phyloP scores from a whole-genome alignment of 2,888 invertebrate genomes.

The Sesamia inferens region DNA sequence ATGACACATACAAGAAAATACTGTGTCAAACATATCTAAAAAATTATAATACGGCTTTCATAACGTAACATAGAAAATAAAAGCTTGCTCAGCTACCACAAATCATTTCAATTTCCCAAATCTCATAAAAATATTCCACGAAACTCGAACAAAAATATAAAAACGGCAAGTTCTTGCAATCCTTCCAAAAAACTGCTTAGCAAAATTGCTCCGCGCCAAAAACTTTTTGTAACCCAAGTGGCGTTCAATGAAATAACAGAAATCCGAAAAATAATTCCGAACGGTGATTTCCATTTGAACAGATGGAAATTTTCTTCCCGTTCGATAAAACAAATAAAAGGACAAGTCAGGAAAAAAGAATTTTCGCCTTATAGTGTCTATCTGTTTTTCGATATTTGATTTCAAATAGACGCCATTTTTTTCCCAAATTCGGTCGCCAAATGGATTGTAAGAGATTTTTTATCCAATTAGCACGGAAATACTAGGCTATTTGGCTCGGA shows the following conservation, averaged over 20 bases:
- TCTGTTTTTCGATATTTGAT: constrained; percentile 52
- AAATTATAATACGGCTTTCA: background rate
- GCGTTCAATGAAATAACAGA: constrained; percentile 59
- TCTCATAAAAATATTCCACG: constrained; percentile 31
- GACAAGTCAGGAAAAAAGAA: constrained; percentile 58
- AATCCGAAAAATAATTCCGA: constrained; percentile 59
- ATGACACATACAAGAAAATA: background rate
- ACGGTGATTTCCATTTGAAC: constrained; percentile 53
- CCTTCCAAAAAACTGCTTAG: constrained; percentile 46
- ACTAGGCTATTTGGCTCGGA: background rate
- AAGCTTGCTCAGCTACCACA: constrained; percentile 5
- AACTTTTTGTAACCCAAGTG: constrained; percentile 57
- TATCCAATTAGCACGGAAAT: constrained; percentile 29
- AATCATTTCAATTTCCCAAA: constrained; percentile 25
- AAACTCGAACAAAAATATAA: constrained; percentile 37
- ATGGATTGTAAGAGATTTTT: constrained; percentile 40
- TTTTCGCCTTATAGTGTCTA: constrained; percentile 57
- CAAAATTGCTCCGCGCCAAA: constrained; percentile 49
- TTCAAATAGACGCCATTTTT: constrained; percentile 48
- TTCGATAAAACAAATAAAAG: constrained; percentile 64
- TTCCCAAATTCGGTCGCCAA: constrained; percentile 40
- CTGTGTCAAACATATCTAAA: background rate
- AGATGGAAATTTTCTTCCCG: constrained; percentile 54
- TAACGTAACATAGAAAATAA: background rate
- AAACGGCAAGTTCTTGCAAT: constrained; percentile 36